These are phyloP conservation scores for Cheilosia vulpina DNA, from an alignment of 2,888 invertebrate species.

Conservation along the genomic window DNA sequence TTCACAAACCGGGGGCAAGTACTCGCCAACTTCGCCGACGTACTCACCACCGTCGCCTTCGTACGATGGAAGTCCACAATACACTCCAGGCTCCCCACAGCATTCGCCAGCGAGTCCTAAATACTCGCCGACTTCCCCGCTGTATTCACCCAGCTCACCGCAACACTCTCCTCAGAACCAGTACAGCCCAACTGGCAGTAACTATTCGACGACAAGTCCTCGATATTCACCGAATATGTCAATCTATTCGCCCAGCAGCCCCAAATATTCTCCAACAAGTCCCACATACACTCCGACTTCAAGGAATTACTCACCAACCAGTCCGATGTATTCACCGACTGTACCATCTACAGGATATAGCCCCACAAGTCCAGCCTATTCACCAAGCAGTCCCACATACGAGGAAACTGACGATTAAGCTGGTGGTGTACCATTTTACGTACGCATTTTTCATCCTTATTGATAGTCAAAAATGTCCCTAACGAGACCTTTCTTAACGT, in stretches of 20 bases:
- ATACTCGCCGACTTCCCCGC: constrained; percentile 91
- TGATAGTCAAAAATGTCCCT: neutral
- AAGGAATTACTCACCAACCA: constrained; percentile 86
- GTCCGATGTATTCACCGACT: constrained; percentile 91
- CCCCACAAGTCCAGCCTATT: constrained; percentile 90
- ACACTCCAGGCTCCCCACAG: constrained; percentile 93
- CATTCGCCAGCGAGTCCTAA: constrained; percentile 93
- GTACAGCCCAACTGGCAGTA: constrained; percentile 88
- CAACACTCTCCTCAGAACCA: constrained; percentile 89
- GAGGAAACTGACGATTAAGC: constrained; percentile 78
- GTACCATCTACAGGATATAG: constrained; percentile 89
- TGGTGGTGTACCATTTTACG: neutral
- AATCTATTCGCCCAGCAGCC: constrained; percentile 88
- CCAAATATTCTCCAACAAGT: constrained; percentile 92
- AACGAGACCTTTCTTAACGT: neutral
- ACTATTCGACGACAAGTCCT: constrained; percentile 88
- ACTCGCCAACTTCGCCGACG: constrained; percentile 91
- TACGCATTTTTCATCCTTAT: constrained; percentile 1
- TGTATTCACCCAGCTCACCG: constrained; percentile 93
- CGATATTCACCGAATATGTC: constrained; percentile 85
- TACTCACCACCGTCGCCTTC: constrained; percentile 94
- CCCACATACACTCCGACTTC: constrained; percentile 88
- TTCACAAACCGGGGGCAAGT: constrained; percentile 91
- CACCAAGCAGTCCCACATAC: constrained; percentile 85
- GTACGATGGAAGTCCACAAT: constrained; percentile 90